Evolutionary conservation across 2,888 invertebrate species (phyloP).

Genomic region (Agapetus fuscipes): DNA sequence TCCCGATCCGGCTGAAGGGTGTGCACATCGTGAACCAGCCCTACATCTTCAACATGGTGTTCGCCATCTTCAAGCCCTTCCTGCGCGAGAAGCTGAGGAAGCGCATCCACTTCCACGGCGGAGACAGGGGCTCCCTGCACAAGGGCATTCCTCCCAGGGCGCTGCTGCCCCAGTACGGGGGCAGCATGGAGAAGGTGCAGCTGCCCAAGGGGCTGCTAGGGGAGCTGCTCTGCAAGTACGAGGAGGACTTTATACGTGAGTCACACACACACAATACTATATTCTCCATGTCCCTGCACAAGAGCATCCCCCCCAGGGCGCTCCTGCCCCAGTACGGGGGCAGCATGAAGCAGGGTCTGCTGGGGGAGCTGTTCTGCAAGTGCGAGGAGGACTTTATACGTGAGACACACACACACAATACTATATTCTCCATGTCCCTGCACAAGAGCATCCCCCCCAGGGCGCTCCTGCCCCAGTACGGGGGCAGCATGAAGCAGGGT

Average conservation of each 20-base stretch:
- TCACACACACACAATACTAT: slow-evolving; percentile 16
- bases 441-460: slow-evolving; percentile 47
- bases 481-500: slow-evolving; percentile 56
- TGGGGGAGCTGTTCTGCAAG: slow-evolving; percentile 55
- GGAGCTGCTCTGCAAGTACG: slow-evolving; percentile 56
- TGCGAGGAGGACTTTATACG: slow-evolving; percentile 60
- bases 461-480: slow-evolving; percentile 52
- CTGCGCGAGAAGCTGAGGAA: slow-evolving; percentile 71
- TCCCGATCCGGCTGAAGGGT: slow-evolving; percentile 73
- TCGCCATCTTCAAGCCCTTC: slow-evolving; percentile 81
- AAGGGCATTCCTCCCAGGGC: slow-evolving; percentile 48
- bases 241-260: slow-evolving; percentile 59
- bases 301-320: slow-evolving; percentile 47
- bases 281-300: slow-evolving; percentile 39
- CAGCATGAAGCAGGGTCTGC: slow-evolving; percentile 49
- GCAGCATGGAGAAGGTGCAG: slow-evolving; percentile 52
- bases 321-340: slow-evolving; percentile 61
- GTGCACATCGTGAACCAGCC: slow-evolving; percentile 87
- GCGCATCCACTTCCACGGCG: slow-evolving; percentile 69
- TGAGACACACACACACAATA: slow-evolving; percentile 38
- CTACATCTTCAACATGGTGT: slow-evolving; percentile 75
- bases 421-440: no score
- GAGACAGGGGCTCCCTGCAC: slow-evolving; percentile 49
- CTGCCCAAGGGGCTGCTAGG: slow-evolving; percentile 54
- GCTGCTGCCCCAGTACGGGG: slow-evolving; percentile 57